Percentiles rank a stretch among this genome's conserved stretches.
These are phyloP conservation scores for Beris chalybata DNA, from an alignment of 2,888 invertebrate species.

Conservation along the genomic window DNA sequence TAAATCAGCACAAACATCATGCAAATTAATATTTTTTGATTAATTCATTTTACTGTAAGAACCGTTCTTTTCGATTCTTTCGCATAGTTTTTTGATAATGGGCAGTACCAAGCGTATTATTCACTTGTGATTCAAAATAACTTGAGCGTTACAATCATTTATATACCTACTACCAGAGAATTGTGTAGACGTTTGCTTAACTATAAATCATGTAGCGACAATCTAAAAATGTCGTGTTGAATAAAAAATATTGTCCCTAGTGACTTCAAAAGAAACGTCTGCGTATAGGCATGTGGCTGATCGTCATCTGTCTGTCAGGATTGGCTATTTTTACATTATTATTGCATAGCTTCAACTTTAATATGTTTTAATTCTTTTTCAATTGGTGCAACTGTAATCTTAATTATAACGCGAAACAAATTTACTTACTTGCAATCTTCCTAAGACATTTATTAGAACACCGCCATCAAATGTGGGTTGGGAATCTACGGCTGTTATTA, in stretches of 20 bases:
- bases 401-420: neutral
- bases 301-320: slow-evolving; percentile 86
- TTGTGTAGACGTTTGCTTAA: slow-evolving; percentile 36
- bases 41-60: too few relatives aligned
- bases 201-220: slow-evolving; percentile 84
- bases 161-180: too few relatives aligned
- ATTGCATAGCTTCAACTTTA: slow-evolving; percentile 2
- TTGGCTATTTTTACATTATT: slow-evolving; percentile 34
- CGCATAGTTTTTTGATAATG: too few relatives aligned
- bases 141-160: too few relatives aligned
- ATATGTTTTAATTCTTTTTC: neutral
- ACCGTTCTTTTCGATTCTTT: too few relatives aligned
- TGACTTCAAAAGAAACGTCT: slow-evolving; percentile 91
- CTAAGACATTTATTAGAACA: slow-evolving; percentile 92
- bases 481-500: slow-evolving; percentile 91
- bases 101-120: too few relatives aligned
- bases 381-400: neutral
- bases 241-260: slow-evolving; percentile 87
- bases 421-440: slow-evolving; percentile 85
- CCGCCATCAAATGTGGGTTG: slow-evolving; percentile 99
- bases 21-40: too few relatives aligned
- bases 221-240: slow-evolving; percentile 93
- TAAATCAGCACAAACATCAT: too few relatives aligned
- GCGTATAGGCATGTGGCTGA: slow-evolving; percentile 89
- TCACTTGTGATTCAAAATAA: too few relatives aligned